These are phyloP conservation scores for Gymnocypris eckloni DNA, from an alignment of 2,797 vertebrate species.

Conservation along the genomic window DNA sequence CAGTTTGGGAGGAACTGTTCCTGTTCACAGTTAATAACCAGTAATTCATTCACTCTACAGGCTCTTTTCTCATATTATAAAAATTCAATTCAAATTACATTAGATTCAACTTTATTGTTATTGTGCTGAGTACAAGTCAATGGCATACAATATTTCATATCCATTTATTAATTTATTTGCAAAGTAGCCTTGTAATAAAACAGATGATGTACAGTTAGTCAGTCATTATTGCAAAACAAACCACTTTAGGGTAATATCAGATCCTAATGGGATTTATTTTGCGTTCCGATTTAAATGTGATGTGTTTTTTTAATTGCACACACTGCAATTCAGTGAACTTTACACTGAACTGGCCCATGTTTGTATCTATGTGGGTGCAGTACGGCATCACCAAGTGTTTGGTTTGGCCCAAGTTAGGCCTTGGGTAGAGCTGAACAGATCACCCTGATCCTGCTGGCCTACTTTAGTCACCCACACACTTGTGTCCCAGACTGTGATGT, in stretches of 20 bases:
- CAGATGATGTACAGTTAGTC: background rate
- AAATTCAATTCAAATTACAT: background rate
- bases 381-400: background rate
- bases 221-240: background rate
- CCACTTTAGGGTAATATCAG: background rate
- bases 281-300: background rate
- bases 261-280: background rate
- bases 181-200: background rate
- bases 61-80: background rate
- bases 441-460: slow-evolving; percentile 51
- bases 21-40: background rate
- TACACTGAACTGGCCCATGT: background rate
- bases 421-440: slow-evolving; percentile 21
- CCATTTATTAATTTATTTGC: background rate
- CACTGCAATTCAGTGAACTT: background rate
- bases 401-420: slow-evolving; percentile 14
- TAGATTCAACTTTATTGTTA: background rate
- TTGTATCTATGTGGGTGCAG: background rate
- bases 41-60: background rate
- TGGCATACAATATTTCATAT: background rate
- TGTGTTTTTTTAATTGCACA: background rate
- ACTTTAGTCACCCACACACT: slow-evolving; percentile 59
- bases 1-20: background rate
- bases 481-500: slow-evolving; percentile 51
- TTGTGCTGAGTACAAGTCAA: background rate